Percentiles rank a stretch among this genome's conserved stretches.
These are phyloP conservation scores for Lasius platythorax DNA, from an alignment of 2,888 invertebrate genomes.

Conservation along the genomic window DNA sequence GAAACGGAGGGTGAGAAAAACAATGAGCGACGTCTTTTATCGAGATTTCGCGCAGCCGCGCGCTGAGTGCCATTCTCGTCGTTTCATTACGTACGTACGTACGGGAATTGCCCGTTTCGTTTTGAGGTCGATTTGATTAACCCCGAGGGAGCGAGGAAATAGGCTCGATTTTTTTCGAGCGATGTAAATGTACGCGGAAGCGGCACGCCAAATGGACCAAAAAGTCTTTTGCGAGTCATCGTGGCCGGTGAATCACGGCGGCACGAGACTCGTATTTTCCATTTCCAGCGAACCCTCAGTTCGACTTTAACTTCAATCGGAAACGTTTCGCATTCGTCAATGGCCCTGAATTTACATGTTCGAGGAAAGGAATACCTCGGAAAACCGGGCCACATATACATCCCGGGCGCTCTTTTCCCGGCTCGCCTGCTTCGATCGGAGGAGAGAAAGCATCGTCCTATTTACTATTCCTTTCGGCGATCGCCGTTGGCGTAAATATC, in stretches of 20 bases:
- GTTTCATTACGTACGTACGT: conserved; percentile 27
- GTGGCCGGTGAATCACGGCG: not conserved
- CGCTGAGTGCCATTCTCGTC: not conserved
- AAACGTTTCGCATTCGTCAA: conserved; percentile 11
- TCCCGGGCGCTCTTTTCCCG: not conserved
- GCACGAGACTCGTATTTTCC: conserved; percentile 12
- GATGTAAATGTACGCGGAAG: not conserved
- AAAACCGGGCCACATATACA: not conserved
- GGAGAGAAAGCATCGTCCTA: not conserved
- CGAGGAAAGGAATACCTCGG: not conserved
- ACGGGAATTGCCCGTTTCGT: conserved; percentile 31
- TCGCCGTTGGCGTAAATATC: not conserved
- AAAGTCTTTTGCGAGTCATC: not conserved
- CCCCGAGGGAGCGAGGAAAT: not conserved
- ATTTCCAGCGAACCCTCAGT: not conserved
- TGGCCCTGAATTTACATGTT: not conserved
- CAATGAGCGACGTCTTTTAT: conserved; percentile 33
- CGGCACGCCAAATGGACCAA: not conserved
- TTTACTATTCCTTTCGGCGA: not conserved
- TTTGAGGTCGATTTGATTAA: conserved; percentile 29
- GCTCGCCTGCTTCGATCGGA: not conserved
- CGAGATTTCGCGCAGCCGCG: conserved; percentile 40
- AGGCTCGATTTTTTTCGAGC: conserved; percentile 3
- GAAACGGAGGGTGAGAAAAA: conserved; percentile 18
- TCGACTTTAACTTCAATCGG: not conserved